Percentiles rank a stretch among this genome's conserved stretches.
phyloP scores from a whole-genome alignment of 2,888 invertebrate species.

The Trichogramma dendrolimi region DNA sequence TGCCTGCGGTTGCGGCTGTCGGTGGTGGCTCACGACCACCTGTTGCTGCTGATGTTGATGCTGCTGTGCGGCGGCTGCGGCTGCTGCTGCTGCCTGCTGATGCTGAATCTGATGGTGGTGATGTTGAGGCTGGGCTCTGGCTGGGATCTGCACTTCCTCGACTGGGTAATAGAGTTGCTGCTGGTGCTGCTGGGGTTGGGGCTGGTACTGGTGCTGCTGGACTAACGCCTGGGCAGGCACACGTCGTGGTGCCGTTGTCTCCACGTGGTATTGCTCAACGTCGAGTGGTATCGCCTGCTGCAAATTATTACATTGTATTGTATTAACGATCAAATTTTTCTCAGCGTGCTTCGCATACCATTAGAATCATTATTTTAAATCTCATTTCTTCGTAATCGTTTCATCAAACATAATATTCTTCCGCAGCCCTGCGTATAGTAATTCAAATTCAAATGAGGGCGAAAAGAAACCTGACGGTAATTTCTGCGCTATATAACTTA shows the following conservation, averaged over 20 bases:
- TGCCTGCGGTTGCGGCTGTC: no score
- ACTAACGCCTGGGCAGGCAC: background rate
- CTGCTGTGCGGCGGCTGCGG: background rate
- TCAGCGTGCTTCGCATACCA: no score
- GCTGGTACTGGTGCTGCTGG: background rate
- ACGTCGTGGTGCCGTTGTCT: conserved; percentile 18
- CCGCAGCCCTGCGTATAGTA: no score
- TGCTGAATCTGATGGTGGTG: conserved; percentile 2
- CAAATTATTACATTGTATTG: no score
- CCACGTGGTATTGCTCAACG: conserved; percentile 29
- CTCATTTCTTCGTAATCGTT: no score
- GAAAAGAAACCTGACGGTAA: no score
- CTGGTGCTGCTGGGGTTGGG: background rate
- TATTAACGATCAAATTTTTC: no score
- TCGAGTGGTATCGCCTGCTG: conserved; percentile 21
- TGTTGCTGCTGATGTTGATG: conserved; percentile 10
- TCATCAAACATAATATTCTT: no score
- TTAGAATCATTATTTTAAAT: no score
- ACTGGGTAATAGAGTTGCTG: conserved; percentile 16
- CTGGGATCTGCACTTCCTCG: conserved; percentile 6
- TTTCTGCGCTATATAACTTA: no score
- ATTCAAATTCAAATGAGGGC: no score
- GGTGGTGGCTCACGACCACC: conserved; percentile 2
- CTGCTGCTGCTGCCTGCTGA: background rate
- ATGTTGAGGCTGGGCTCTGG: background rate